A percentile compares a stretch with the other conserved stretches of the same genome.
Conservation (phyloP, 2,113 vertebrate genomes). For the Proterorhinus semilunaris region DNA sequence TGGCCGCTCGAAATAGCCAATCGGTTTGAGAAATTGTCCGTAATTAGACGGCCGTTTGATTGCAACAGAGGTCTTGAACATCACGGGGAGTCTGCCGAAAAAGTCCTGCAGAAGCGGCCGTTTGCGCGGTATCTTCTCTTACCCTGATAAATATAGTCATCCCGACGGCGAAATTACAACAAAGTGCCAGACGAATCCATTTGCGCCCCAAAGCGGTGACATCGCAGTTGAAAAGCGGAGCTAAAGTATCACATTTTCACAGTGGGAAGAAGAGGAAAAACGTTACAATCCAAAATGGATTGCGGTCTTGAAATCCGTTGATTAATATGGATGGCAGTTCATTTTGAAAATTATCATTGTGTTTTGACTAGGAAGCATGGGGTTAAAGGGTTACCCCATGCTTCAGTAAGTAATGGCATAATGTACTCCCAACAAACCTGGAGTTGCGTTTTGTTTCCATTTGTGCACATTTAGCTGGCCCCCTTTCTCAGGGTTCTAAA, state of each 20-base stretch:
- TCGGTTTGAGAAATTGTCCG: slow-evolving; percentile 26
- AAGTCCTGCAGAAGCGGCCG: background rate
- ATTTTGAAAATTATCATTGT: no score
- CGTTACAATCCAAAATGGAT: background rate
- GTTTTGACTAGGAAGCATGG: no score
- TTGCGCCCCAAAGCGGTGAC: slow-evolving; percentile 22
- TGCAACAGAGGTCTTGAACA: background rate
- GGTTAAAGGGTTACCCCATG: no score
- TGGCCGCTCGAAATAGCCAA: slow-evolving; percentile 33
- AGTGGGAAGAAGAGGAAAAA: background rate
- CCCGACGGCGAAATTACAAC: background rate
- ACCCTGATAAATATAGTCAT: slow-evolving; percentile 1
- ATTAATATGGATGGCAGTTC: no score
- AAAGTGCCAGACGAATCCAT: slow-evolving; percentile 15
- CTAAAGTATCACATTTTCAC: background rate
- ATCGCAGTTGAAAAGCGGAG: slow-evolving; percentile 19
- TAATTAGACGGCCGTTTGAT: slow-evolving; percentile 22
- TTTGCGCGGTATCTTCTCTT: background rate
- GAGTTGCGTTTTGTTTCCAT: no score
- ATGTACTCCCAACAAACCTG: no score
- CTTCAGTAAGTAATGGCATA: no score
- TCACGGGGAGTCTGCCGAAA: background rate
- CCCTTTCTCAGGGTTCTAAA: no score
- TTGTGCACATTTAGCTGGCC: no score
- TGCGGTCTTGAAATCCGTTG: no score